These are phyloP conservation scores for Heterocephalus glaber DNA, from an alignment of 2,113 vertebrate species.

Conservation along the genomic window DNA sequence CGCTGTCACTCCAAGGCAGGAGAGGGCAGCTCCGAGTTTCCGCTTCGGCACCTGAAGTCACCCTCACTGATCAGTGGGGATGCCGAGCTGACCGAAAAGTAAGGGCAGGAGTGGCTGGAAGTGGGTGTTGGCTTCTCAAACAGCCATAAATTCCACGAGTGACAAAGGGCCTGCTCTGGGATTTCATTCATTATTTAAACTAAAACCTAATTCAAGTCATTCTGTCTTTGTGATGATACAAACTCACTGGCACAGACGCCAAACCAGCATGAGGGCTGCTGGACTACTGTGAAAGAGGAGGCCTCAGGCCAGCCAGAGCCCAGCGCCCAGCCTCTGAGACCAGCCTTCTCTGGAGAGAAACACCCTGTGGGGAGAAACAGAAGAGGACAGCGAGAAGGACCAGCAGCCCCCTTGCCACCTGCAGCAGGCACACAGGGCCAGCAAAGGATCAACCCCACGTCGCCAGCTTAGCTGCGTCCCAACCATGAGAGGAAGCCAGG, in stretches of 20 bases:
- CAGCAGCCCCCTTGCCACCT: background rate
- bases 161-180: constrained; percentile 73
- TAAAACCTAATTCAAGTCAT: constrained; percentile 84
- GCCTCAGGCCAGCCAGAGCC: background rate
- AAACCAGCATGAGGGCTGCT: background rate
- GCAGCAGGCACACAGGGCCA: background rate
- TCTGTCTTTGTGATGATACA: constrained; percentile 80
- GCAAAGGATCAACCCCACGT: background rate
- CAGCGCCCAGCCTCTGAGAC: background rate
- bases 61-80: constrained; percentile 64
- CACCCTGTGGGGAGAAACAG: background rate
- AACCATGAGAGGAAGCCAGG: background rate
- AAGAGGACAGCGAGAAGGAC: background rate
- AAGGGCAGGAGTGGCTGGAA: constrained; percentile 69
- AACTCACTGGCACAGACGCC: constrained; percentile 62
- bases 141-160: constrained; percentile 77
- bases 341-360: background rate
- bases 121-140: constrained; percentile 80
- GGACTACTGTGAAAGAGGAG: background rate
- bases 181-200: constrained; percentile 82
- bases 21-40: constrained; percentile 65
- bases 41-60: constrained; percentile 55
- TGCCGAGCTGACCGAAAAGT: constrained; percentile 60
- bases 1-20: background rate
- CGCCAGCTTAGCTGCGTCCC: background rate